Evolutionary conservation across 2,888 invertebrate genomes (phyloP), one percentile per base, ranked within the genome.

Genomic region (Vannuccia rotundouncinata): DNA sequence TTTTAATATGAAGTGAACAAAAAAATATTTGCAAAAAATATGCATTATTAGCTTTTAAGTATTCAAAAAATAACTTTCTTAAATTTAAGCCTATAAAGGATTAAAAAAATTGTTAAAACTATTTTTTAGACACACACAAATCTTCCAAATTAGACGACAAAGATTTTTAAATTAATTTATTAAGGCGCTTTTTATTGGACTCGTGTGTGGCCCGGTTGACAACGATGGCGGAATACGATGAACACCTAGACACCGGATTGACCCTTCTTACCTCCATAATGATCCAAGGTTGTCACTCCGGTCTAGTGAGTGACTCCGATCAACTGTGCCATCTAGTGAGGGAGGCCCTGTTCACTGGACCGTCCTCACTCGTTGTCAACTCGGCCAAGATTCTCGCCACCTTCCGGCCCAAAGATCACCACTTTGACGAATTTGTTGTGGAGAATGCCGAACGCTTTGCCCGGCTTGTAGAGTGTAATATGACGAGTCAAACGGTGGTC

Each of bases 181-280:
- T n/a, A n/a, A 66, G 66, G 66, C 66, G 25, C 5, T 22, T 66
- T 66, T 27, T 66, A 5, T 2, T 66, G 22, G 66, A 5, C 10
- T 22, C 10, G 25, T 66, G 66, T 66, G 2, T 13, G 5, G 10
- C 5, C 5, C 66, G 66, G 2, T 27, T 66, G 22, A n/a, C 66
- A 5, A 27, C 2, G 25, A 22, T 13, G 66, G 25, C 22, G 22
- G 66, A 66, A 2, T 66, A 66, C 25, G 66, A 66, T 27, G 66
- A 66, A 66, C 66, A 66, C 22, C 22, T 66, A 27, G 66, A 66
- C 66, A 22, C 25, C 22, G 75, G 5, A 27, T 29, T 75, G 5
- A 31, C 29, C 29, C 75, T 75, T 2, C 75, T 75, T 13, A 27
- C 75, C 30, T 75, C 75, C 5, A 29, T 75, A 10, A 29, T 75